Evolutionary conservation across 2,797 vertebrate species (phyloP), one percentile per base, ranked within the genome.

Genomic region (Alosa sapidissima): DNA sequence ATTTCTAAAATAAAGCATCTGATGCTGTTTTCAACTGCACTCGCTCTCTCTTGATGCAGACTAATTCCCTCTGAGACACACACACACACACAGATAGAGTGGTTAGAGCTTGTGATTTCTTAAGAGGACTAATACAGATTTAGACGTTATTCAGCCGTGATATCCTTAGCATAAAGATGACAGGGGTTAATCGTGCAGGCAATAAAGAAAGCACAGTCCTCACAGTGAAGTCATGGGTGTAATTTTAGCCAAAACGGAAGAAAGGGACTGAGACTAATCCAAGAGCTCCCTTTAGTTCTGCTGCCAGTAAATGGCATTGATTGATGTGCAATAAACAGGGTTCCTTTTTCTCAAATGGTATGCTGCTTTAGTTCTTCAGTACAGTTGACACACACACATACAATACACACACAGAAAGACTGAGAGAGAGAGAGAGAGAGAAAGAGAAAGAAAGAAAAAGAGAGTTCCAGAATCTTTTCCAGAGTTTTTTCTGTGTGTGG

Each of bases 251-350:
- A 11, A 24, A 10, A 65, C 6, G n/a, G 60, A 65, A 65, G 60
- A 65, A 28, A 28, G 60, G 5, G n/a, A 8, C n/a, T 9, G n/a
- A 65, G n/a, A 65, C 24, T 9, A 65, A 28, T 65, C 60, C n/a
- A 65, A 65, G n/a, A 24, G 24, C 5, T n/a, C 4, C 58, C 58
- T 60, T 60, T 60, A 60, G n/a, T 60, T 65, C n/a, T 1, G 8
- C 60, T 65, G 60, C 60, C 60, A 65, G 60, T 28, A 28, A 65
- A 28, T 65, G 60, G n/a, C 60, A 28, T 65, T 65, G 60, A 65
- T 65, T 65, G 60, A 65, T 65, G 60, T 65, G 60, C 60, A 65
- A 24, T 65, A 65, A 65, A 65, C 60, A 65, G 60, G 24, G 60
- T 28, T 24, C n/a, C 60, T 62, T 28, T 62, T 28, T 2, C 24